Conservation (phyloP, 2,797 vertebrate genomes). For the Gila robusta region DNA sequence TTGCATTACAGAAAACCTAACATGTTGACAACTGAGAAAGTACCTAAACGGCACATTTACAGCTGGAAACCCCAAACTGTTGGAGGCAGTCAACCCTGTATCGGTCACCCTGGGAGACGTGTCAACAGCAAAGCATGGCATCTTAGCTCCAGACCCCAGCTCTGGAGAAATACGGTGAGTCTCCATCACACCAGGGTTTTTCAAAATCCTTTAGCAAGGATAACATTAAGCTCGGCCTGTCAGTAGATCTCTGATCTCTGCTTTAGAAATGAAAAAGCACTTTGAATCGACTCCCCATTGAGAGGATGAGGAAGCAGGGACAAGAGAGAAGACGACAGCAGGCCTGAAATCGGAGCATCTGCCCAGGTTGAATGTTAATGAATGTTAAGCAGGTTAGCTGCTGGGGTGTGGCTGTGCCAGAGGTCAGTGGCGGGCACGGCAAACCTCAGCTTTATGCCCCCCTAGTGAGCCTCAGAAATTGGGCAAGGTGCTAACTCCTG, state of each 20-base stretch:
- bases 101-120: constrained; percentile 53
- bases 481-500: constrained; percentile 85
- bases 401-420: constrained; percentile 82
- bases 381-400: constrained; percentile 89
- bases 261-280: constrained; percentile 33
- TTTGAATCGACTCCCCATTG: constrained; percentile 65
- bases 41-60: constrained; percentile 13
- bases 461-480: constrained; percentile 76
- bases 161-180: constrained; percentile 72
- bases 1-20: not conserved
- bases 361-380: constrained; percentile 85
- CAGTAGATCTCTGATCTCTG: constrained; percentile 47
- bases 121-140: constrained; percentile 61
- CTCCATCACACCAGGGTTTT: constrained; percentile 34
- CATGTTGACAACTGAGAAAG: constrained; percentile 21
- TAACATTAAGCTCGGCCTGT: constrained; percentile 20
- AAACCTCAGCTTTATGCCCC: constrained; percentile 77
- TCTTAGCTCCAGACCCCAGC: constrained; percentile 54
- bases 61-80: constrained; percentile 36
- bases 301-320: constrained; percentile 70
- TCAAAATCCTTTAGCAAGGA: constrained; percentile 35
- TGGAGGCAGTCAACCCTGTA: constrained; percentile 32
- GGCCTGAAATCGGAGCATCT: constrained; percentile 79
- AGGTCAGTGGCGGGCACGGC: constrained; percentile 81
- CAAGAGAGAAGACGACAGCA: constrained; percentile 49